phyloP scores from a whole-genome alignment of 2,113 vertebrate genomes.

The Gobio gobio region DNA sequence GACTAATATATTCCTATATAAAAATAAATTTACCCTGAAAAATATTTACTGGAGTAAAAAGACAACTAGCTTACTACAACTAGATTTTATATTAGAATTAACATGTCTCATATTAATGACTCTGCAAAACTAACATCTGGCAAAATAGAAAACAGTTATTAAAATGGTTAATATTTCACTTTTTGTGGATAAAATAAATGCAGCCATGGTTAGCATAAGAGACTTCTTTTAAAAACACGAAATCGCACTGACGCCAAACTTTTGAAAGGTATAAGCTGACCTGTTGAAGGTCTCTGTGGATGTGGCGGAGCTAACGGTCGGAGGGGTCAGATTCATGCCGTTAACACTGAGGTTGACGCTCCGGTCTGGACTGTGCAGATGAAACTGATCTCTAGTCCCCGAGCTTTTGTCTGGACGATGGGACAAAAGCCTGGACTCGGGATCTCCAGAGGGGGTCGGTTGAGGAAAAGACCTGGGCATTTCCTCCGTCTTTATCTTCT shows the following conservation, averaged over 20 bases:
- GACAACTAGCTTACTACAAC: too few species aligned
- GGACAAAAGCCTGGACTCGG: constrained; percentile 44
- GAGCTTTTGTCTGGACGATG: constrained; percentile 36
- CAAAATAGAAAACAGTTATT: neutral
- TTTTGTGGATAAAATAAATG: neutral
- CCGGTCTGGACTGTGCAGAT: constrained; percentile 52
- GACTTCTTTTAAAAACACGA: neutral
- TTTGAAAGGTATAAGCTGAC: constrained; percentile 49
- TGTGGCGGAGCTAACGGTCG: constrained; percentile 42
- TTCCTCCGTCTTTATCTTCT: constrained; percentile 59
- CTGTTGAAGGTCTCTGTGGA: constrained; percentile 63
- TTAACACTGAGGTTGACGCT: constrained; percentile 58
- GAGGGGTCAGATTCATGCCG: constrained; percentile 56
- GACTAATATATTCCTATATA: too few species aligned
- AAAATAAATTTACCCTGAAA: too few species aligned
- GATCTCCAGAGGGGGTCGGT: constrained; percentile 38
- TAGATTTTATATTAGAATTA: too few species aligned
- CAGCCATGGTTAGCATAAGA: neutral
- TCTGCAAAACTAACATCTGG: too few species aligned
- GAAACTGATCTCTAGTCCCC: constrained; percentile 55
- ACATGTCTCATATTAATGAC: too few species aligned
- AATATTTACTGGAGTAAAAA: too few species aligned
- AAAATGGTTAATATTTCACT: neutral
- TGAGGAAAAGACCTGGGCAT: constrained; percentile 39
- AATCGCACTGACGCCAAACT: neutral